phyloP scores from a whole-genome alignment of 2,113 vertebrate genomes.

The Nasalis larvatus region DNA sequence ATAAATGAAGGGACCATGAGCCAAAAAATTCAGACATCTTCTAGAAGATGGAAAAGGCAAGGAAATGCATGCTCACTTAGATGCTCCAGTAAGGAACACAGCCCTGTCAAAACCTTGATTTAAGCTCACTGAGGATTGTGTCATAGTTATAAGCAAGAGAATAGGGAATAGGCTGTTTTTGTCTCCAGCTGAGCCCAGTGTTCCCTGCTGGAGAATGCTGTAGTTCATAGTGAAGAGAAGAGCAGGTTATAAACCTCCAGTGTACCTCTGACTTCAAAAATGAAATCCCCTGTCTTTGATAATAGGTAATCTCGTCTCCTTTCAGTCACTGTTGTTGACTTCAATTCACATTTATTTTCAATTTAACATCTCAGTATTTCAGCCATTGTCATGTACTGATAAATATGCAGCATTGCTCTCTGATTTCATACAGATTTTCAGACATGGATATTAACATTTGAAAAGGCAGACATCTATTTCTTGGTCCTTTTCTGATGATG shows the following conservation, averaged over 20 bases:
- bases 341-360: neutral
- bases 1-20: neutral
- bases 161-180: neutral
- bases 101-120: neutral
- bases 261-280: neutral
- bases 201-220: neutral
- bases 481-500: neutral
- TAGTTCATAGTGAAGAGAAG: neutral
- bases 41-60: neutral
- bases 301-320: neutral
- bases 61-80: neutral
- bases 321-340: neutral
- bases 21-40: neutral
- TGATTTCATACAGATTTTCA: conserved; percentile 28
- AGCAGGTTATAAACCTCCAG: neutral
- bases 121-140: neutral
- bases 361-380: neutral
- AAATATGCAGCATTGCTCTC: neutral
- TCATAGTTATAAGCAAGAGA: neutral
- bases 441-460: neutral
- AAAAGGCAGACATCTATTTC: neutral
- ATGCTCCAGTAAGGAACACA: neutral
- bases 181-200: neutral
- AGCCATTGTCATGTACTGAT: neutral
- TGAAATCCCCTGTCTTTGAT: neutral